Evolutionary conservation across 2,888 invertebrate species (phyloP), one percentile per base, ranked within the genome.

Genomic region (Metallyticus violacea): DNA sequence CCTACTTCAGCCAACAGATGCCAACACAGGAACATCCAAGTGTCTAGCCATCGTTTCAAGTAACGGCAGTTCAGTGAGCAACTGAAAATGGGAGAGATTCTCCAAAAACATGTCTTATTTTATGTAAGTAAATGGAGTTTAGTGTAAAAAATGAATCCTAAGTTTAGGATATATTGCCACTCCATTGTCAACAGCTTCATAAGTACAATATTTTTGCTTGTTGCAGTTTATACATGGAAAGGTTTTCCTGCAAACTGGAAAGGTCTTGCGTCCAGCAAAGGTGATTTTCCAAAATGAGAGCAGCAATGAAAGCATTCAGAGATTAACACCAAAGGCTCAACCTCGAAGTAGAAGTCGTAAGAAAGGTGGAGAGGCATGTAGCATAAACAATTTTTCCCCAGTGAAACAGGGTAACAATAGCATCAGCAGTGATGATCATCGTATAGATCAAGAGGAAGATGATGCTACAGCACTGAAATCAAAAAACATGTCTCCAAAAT

Each of bases 181-280:
- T n/a, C n/a, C n/a, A n/a, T n/a, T n/a, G n/a, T n/a, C n/a, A n/a
- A n/a, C n/a, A n/a, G n/a, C n/a, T n/a, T n/a, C n/a, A n/a, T n/a
- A n/a, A n/a, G n/a, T n/a, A n/a, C n/a, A 77, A 79, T 88, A 86
- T 86, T 89, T 88, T 88, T 86, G 80, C 89, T 87, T 89, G 89
- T 93, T 93, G 28, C 91, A 96, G 96, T 96, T 96, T 91, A 93
- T 96, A 26, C 96, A 96, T 91, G 96, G 96, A 1, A 94, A 94
- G 89, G 94, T 96, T 22, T 96, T 95, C 90, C 92, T 96, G 1
- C 96, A 96, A 91, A 95, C 95, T 85, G 95, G 95, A 0, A 94
- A 95, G 90, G 93, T 95, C 83, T 91, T 96, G 86, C 93, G 95
- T 81, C 94, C 95, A 9, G 96, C 95, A 0, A 94, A 94, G 89